Conservation (phyloP, 2,888 invertebrate species). For the Apoda limacodes region DNA sequence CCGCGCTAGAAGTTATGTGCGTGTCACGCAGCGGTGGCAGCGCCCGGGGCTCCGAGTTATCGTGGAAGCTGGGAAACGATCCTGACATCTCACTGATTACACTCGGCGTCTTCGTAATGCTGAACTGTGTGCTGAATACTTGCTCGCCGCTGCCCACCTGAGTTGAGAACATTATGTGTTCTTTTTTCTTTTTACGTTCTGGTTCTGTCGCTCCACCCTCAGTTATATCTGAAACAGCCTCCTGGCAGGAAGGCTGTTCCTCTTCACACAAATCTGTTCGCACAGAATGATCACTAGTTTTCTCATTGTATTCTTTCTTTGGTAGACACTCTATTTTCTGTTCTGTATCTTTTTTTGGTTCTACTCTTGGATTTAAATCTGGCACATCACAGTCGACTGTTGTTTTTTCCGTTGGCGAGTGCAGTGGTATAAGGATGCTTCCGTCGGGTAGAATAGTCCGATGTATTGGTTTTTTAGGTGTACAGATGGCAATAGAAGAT, state of each 20-base stretch:
- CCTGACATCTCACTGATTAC: conserved; percentile 72
- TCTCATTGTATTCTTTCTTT: conserved; percentile 9
- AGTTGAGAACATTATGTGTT: conserved; percentile 74
- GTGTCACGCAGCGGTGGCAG: conserved; percentile 20
- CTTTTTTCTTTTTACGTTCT: conserved; percentile 27
- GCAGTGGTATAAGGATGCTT: conserved; percentile 68
- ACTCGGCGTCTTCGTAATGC: conserved; percentile 74
- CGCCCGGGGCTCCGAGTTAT: conserved; percentile 74
- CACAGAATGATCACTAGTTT: conserved; percentile 9
- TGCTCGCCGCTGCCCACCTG: conserved; percentile 77
- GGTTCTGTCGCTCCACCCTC: conserved; percentile 12
- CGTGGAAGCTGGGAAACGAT: conserved; percentile 50
- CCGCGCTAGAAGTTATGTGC: conserved; percentile 18
- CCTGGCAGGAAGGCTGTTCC: neutral
- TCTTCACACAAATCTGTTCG: neutral
- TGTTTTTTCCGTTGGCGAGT: conserved; percentile 52
- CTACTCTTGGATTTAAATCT: neutral
- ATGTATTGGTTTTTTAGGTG: conserved; percentile 30
- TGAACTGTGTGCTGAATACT: conserved; percentile 75
- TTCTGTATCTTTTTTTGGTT: conserved; percentile 5
- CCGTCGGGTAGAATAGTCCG: conserved; percentile 66
- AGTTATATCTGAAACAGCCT: conserved; percentile 1
- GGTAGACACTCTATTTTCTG: conserved; percentile 7
- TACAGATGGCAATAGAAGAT: conserved; percentile 24
- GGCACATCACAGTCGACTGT: conserved; percentile 10